phyloP scores from a whole-genome alignment of 2,113 vertebrate species.

The Carassius gibelio region DNA sequence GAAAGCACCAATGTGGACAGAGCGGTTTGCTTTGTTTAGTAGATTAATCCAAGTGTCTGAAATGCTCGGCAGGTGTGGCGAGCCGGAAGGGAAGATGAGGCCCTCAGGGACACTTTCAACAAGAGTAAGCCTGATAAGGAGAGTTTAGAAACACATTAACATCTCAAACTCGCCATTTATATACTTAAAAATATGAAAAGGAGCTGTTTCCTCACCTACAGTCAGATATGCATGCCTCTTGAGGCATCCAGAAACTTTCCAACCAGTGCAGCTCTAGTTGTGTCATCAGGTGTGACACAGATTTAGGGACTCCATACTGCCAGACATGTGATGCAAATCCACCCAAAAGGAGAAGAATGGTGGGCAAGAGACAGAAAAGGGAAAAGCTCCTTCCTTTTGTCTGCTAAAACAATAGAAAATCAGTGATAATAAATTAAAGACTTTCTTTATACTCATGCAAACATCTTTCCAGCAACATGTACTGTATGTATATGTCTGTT shows the following conservation, averaged over 20 bases:
- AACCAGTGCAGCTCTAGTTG: slow-evolving; percentile 72
- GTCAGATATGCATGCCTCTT: slow-evolving; percentile 66
- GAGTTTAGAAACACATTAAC: slow-evolving; percentile 13
- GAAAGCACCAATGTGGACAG: slow-evolving; percentile 76
- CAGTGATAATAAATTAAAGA: background rate
- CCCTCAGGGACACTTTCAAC: slow-evolving; percentile 76
- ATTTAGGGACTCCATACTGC: slow-evolving; percentile 70
- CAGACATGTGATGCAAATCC: slow-evolving; percentile 70
- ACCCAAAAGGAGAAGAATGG: slow-evolving; percentile 66
- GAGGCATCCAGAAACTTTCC: slow-evolving; percentile 59
- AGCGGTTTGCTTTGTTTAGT: slow-evolving; percentile 69
- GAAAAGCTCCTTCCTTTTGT: slow-evolving; percentile 40
- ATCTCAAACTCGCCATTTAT: background rate
- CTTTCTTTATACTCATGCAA: background rate
- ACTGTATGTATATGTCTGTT: background rate
- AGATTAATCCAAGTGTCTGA: slow-evolving; percentile 73
- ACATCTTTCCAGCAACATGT: background rate
- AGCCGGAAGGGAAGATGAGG: slow-evolving; percentile 51
- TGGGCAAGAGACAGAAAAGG: slow-evolving; percentile 64
- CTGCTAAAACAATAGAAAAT: slow-evolving; percentile 54
- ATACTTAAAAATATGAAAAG: background rate
- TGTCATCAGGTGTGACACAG: slow-evolving; percentile 64
- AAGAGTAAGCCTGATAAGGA: slow-evolving; percentile 67
- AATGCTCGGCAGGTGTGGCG: slow-evolving; percentile 60
- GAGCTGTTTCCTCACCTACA: slow-evolving; percentile 70